Conservation (phyloP, 2,113 vertebrate genomes). For the Aptenodytes forsteri region DNA sequence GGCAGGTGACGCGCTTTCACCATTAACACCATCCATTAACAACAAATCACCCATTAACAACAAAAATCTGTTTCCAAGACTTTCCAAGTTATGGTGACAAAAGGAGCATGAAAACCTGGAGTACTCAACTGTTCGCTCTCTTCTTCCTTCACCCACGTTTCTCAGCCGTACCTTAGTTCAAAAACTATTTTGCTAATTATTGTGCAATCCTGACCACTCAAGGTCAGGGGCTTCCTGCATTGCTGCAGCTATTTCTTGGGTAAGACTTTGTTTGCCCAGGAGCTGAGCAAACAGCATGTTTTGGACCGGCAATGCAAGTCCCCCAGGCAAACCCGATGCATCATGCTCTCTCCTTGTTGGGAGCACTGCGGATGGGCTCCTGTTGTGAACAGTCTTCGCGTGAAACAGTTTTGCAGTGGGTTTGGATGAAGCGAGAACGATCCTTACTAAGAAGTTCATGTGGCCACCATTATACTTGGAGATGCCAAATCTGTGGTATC, state of each 20-base stretch:
- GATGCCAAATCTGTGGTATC: background rate
- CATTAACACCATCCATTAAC: background rate
- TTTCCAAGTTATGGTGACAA: background rate
- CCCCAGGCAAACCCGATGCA: background rate
- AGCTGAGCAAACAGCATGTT: background rate
- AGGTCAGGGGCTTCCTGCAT: background rate
- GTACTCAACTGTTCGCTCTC: background rate
- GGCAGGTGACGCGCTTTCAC: background rate
- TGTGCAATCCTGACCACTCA: background rate
- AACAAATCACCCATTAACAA: background rate
- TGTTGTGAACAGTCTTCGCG: background rate
- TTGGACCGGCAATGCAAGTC: background rate
- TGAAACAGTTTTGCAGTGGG: background rate
- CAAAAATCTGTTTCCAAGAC: background rate
- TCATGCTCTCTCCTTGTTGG: accelerated
- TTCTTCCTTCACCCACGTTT: background rate
- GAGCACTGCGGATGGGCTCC: background rate
- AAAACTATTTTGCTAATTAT: background rate
- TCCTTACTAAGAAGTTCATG: background rate
- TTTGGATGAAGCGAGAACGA: background rate
- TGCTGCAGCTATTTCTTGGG: background rate
- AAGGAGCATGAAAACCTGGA: background rate
- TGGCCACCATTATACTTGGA: accelerated
- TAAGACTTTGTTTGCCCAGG: background rate
- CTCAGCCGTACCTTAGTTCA: background rate